Evolutionary conservation across 1,140 invertebrate genomes (phyloP), one percentile per base, ranked within the genome.

Genomic region (Hestina assimilis): DNA sequence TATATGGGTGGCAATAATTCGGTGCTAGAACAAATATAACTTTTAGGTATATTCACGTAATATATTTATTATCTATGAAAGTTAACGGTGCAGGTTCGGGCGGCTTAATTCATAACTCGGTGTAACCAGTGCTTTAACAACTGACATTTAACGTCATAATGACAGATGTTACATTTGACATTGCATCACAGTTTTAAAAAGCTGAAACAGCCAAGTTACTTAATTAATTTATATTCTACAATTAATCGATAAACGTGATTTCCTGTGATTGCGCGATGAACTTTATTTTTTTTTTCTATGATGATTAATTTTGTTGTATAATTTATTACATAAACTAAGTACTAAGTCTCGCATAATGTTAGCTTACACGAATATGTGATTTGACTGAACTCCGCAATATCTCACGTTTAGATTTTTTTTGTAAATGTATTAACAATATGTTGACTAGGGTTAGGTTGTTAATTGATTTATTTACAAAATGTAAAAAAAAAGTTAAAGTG

Each of bases 371-470:
- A 63, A 70, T 58, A 66, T 75, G 72, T 75, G 74, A 78, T 79
- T 78, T 82, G 78, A 84, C 82, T 85, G 79, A 87, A 84, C 81
- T 83, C 84, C 76, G 65, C 48, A 68, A 61, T 65, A 77, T 73
- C 69, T 77, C 70, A 72, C 55, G 14, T 60, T 31, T 60, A 56
- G 66, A 59, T 64, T 63, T n/a, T n/a, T n/a, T n/a, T 71, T 80
- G 65, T 83, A 69, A 50, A 71, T 69, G 59, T 72, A 69, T 72
- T 69, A 70, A 67, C 72, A 69, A 58, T 62, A 69, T 81, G 78
- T 84, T 83, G 78, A 80, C 72, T 84, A 85, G 84, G 84, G 76
- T 60, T 82, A 86, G 84, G 84, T 78, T 88, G 84, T 88, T 88
- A 88, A 88, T 88, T 88, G 83, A 86, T 85, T 69, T 72, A 73